A percentile compares a stretch with the other conserved stretches of the same genome.
Conservation (phyloP, 2,888 invertebrate species). For the Agrilus cyanescens region DNA sequence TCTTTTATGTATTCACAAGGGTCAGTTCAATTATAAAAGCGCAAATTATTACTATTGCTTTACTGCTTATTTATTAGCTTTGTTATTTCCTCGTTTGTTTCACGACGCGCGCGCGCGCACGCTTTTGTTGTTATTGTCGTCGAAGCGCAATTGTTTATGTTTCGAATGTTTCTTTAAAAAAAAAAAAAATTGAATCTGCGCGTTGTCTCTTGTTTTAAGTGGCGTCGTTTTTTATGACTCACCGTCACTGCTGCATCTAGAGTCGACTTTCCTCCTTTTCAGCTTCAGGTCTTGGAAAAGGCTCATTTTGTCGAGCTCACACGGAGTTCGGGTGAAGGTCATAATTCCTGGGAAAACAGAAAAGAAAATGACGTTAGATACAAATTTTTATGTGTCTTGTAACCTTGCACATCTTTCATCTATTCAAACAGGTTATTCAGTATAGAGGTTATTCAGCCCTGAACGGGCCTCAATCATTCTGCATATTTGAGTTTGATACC, state of each 20-base stretch:
- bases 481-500: too few relatives aligned
- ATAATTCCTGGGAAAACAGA: slow-evolving; percentile 68
- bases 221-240: slow-evolving; percentile 30
- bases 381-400: not conserved
- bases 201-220: too few relatives aligned
- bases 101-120: too few relatives aligned
- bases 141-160: slow-evolving; percentile 12
- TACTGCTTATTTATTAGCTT: too few relatives aligned
- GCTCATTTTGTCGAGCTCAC: slow-evolving; percentile 97
- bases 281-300: slow-evolving; percentile 97
- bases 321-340: slow-evolving; percentile 95
- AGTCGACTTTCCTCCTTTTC: slow-evolving; percentile 95
- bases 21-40: too few relatives aligned
- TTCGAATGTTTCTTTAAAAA: not conserved
- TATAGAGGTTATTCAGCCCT: too few relatives aligned
- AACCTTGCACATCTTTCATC: not conserved
- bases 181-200: too few relatives aligned
- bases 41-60: too few relatives aligned
- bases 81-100: too few relatives aligned
- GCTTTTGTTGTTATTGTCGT: not conserved
- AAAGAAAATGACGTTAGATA: slow-evolving; percentile 1
- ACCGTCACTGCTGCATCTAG: slow-evolving; percentile 94
- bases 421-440: not conserved
- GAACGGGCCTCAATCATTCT: too few relatives aligned
- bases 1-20: too few relatives aligned